Base-by-base conservation (phyloP, 2,888 invertebrate genomes). In the Stenodema calcarata region DNA sequence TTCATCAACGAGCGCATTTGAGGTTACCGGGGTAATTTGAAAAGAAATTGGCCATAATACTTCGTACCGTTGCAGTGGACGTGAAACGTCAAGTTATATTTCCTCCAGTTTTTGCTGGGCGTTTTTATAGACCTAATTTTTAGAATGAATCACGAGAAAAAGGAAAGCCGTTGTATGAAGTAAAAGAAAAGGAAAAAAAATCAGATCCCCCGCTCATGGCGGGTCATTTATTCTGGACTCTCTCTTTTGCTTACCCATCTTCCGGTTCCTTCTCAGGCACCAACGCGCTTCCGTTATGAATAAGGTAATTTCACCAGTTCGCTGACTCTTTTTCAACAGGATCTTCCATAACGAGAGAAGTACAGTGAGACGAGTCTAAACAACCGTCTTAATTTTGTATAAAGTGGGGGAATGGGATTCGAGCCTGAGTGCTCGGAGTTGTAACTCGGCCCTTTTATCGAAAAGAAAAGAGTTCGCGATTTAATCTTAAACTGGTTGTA, bases 91-190 rank as follows among this genome's bases (percentile, higher is more conserved):
- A 18, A 70, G 70, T 70, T 23, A 70, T 70, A 70, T 70, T 18
- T 70, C 7, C 23, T 3, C 4, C 70, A 27, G 70, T 70, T 70
- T 70, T 70, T 70, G 23, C 70, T 27, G n/a, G 14, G 7, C 44
- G 41, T 78, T 44, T 78, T 78, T 18, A 44, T 78, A 44, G 27
- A 44, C 42, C 78, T 78, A 78, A 78, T 78, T 78, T 78, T 44
- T 44, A 23, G 44, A 23, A 44, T 78, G 44, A 78, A 78, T 78
- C 44, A 78, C 78, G 78, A 78, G 78, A 62, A 18, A 12, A 44
- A 41, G 44, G 27, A 23, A 14, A 28, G 35, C 35, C 35, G 78
- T 23, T 23, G 78, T 44, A 44, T 23, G 44, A 62, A 62, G 11
- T 3, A 18, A 0, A 62, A 44, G 44, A 44, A 78, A 62, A 62